A percentile compares a stretch with the other conserved stretches of the same genome.
Conservation (phyloP, 2,888 invertebrate genomes). For the Synergus umbraculus region DNA sequence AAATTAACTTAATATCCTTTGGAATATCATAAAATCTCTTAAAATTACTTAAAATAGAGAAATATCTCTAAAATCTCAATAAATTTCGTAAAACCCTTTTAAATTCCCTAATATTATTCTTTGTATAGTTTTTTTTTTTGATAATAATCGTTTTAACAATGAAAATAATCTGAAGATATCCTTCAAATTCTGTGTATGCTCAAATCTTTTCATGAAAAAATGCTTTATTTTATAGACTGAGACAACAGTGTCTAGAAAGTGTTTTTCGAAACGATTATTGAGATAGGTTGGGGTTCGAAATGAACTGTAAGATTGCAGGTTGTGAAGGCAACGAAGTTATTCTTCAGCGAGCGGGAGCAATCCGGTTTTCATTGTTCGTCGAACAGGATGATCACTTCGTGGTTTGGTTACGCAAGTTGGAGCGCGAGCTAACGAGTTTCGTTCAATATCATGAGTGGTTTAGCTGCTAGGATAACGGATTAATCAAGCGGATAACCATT, state of each 20-base stretch:
- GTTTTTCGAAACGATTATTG: background rate
- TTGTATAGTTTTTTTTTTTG: no score
- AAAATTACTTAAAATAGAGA: no score
- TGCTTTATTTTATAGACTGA: background rate
- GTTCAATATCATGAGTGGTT: constrained; percentile 51
- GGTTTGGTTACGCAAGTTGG: constrained; percentile 54
- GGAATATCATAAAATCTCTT: no score
- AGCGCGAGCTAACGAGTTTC: constrained; percentile 50
- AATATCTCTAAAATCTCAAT: no score
- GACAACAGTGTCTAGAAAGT: background rate
- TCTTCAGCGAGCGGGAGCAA: constrained; percentile 37
- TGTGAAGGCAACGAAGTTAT: constrained; percentile 33
- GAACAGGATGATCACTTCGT: constrained; percentile 45
- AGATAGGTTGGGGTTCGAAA: background rate
- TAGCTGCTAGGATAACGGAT: constrained; percentile 47
- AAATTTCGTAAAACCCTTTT: no score
- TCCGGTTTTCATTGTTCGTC: constrained; percentile 45
- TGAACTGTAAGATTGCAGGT: constrained; percentile 25
- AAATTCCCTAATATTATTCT: no score
- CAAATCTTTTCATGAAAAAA: background rate
- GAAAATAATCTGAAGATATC: no score
- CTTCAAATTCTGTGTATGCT: no score
- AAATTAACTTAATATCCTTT: no score
- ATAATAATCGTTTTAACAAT: no score
- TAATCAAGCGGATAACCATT: constrained; percentile 56